These are phyloP conservation scores for Apis laboriosa DNA, from an alignment of 1,140 invertebrate genomes.

Conservation along the genomic window DNA sequence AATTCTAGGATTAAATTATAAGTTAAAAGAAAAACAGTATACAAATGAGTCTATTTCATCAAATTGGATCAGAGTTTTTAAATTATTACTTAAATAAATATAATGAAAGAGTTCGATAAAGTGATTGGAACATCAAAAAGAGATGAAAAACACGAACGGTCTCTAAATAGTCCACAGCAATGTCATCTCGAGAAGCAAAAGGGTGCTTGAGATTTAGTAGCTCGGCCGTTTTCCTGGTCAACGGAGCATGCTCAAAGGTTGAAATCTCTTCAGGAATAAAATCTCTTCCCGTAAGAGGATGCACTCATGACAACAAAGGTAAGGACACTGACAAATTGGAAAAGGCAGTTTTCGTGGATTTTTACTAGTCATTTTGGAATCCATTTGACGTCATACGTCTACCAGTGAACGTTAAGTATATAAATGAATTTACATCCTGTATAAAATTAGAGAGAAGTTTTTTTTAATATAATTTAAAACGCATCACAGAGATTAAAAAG, in stretches of 20 bases:
- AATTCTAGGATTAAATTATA: no score
- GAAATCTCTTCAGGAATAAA: not conserved
- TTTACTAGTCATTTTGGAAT: not conserved
- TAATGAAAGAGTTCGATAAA: not conserved
- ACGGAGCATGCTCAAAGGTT: not conserved
- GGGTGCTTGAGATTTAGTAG: conserved; percentile 4
- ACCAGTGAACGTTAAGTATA: not conserved
- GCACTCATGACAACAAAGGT: not conserved
- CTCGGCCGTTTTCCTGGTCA: not conserved
- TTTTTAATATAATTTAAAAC: not conserved
- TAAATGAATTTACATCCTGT: not conserved
- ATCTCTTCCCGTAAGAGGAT: not conserved
- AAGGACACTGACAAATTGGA: not conserved
- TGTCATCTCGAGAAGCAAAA: not conserved
- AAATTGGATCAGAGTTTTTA: not conserved
- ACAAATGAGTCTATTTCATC: no score
- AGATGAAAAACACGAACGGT: not conserved
- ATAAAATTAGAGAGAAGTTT: not conserved
- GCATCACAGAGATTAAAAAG: no score
- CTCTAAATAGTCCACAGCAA: not conserved
- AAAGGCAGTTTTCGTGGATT: not conserved
- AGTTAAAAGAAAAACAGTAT: no score
- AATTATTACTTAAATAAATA: not conserved
- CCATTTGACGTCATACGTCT: not conserved
- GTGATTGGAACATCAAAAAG: no score